phyloP scores from a whole-genome alignment of 2,113 vertebrate genomes.

The Crocuta crocuta region DNA sequence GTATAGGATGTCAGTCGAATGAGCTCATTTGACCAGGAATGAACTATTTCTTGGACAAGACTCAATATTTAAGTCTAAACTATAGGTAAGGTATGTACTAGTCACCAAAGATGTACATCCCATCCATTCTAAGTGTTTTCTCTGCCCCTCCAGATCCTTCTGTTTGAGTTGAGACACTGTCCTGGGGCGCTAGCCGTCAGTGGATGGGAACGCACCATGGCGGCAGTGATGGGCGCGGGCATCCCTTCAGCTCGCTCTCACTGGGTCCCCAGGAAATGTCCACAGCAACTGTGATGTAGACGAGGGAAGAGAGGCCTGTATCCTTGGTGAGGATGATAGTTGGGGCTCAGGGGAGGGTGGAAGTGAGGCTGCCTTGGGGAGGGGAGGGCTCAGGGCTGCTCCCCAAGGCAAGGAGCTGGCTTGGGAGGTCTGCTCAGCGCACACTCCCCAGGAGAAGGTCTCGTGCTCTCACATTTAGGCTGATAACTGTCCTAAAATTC shows the following conservation, averaged over 20 bases:
- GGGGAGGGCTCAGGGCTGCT: not conserved
- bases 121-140: not conserved
- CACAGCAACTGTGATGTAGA: too few species aligned
- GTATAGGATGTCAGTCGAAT: not conserved
- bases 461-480: too few species aligned
- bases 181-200: not conserved
- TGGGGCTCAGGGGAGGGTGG: not conserved
- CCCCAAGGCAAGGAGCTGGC: too few species aligned
- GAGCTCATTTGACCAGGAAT: not conserved
- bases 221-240: not conserved
- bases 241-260: not conserved
- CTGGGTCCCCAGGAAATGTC: not conserved
- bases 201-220: too few species aligned
- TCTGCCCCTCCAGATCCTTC: not conserved
- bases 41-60: not conserved
- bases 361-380: accelerated
- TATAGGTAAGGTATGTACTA: not conserved
- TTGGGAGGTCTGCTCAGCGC: not conserved
- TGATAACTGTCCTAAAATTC: not conserved
- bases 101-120: not conserved
- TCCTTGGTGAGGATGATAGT: not conserved
- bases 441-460: not conserved
- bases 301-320: too few species aligned
- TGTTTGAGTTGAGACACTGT: not conserved
- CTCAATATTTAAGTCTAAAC: not conserved